These are phyloP conservation scores for Ectemnius cavifrons DNA, from an alignment of 2,888 invertebrate species.

Conservation along the genomic window DNA sequence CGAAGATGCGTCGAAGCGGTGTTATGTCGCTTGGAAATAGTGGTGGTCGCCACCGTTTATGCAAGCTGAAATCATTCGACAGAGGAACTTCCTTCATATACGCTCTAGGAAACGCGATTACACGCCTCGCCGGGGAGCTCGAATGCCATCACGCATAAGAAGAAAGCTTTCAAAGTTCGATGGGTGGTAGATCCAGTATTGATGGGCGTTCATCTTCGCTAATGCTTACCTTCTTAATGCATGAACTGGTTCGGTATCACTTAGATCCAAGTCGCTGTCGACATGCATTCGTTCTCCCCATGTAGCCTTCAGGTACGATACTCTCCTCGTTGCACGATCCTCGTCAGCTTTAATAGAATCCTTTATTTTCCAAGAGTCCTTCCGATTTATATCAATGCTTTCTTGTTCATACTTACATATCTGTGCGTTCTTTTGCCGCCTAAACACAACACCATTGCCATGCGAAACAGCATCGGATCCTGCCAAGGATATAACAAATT, in stretches of 20 bases:
- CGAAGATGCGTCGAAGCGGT: constrained; percentile 87
- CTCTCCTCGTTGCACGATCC: constrained; percentile 91
- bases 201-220: neutral
- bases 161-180: neutral
- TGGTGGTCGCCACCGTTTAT: constrained; percentile 91
- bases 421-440: constrained; percentile 73
- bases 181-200: neutral
- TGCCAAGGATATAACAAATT: constrained; percentile 42
- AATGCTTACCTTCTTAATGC: constrained; percentile 83
- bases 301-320: constrained; percentile 96
- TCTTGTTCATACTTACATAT: constrained; percentile 60
- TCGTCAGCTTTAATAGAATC: constrained; percentile 83
- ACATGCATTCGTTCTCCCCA: constrained; percentile 88
- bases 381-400: neutral
- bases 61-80: constrained; percentile 80
- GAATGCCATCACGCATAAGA: neutral
- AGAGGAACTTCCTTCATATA: constrained; percentile 40
- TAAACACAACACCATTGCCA: constrained; percentile 71
- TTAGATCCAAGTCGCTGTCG: constrained; percentile 83
- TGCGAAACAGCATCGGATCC: constrained; percentile 62
- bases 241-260: constrained; percentile 82
- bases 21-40: constrained; percentile 89
- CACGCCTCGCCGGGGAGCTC: neutral
- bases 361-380: neutral
- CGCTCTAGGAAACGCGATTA: constrained; percentile 20